Conservation (phyloP, 1,140 invertebrate genomes). For the Zaprionus camerounensis region DNA sequence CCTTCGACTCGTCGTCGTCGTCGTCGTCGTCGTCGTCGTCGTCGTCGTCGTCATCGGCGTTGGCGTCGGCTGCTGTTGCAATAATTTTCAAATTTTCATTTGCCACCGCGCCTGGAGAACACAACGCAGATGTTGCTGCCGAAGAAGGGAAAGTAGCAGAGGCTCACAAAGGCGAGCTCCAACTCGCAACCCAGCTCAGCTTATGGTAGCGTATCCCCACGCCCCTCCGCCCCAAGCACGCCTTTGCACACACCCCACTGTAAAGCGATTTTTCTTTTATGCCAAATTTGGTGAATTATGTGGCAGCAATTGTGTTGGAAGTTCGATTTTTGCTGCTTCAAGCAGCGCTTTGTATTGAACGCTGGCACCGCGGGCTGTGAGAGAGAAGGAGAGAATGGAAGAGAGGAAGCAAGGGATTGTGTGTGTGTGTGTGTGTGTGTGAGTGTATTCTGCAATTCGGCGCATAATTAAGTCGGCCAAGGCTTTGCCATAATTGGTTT, state of each 20-base stretch:
- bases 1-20: background rate
- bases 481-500: conserved; percentile 69
- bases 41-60: background rate
- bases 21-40: background rate
- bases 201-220: background rate
- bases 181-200: conserved; percentile 9
- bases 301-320: conserved; percentile 68
- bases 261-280: conserved; percentile 73
- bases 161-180: conserved; percentile 2
- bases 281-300: conserved; percentile 69
- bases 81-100: conserved; percentile 82
- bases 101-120: conserved; percentile 63
- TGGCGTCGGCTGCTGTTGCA: conserved; percentile 61
- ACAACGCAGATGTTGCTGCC: conserved; percentile 69
- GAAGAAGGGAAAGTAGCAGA: conserved; percentile 15
- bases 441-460: conserved; percentile 36
- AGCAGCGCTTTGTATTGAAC: conserved; percentile 53
- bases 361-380: conserved; percentile 19
- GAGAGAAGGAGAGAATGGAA: background rate
- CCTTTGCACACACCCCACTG: conserved; percentile 21
- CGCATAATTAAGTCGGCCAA: conserved; percentile 69
- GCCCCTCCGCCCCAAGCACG: background rate
- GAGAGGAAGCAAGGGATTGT: background rate
- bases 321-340: conserved; percentile 48
- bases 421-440: conserved; percentile 19